phyloP scores from a whole-genome alignment of 2,113 vertebrate species.

The Sakesphorus luctuosus region DNA sequence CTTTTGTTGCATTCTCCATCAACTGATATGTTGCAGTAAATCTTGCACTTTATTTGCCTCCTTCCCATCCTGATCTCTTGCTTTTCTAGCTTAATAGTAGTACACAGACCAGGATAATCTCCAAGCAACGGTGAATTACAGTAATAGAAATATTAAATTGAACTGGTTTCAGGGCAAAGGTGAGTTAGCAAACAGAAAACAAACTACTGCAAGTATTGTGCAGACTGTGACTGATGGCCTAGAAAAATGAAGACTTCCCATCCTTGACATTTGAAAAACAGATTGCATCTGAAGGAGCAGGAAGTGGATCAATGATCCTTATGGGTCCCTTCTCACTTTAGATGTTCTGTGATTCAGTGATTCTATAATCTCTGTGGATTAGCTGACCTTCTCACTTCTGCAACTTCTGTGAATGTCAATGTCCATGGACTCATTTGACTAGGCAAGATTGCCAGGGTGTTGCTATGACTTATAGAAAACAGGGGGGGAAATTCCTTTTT shows the following conservation, averaged over 20 bases:
- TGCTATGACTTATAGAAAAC: neutral
- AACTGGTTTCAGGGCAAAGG: neutral
- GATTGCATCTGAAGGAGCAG: neutral
- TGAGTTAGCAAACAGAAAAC: slow-evolving; percentile 7
- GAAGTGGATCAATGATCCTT: neutral
- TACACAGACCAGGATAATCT: neutral
- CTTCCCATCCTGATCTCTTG: neutral
- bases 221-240: neutral
- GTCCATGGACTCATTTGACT: neutral
- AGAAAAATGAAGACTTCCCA: neutral
- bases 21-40: neutral
- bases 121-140: neutral
- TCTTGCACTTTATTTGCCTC: neutral
- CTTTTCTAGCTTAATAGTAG: neutral
- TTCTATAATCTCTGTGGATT: neutral
- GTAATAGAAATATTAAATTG: neutral
- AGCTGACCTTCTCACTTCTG: neutral
- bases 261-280: neutral
- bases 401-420: neutral
- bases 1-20: neutral
- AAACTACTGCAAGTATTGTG: neutral
- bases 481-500: neutral
- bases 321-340: neutral
- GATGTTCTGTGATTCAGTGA: neutral
- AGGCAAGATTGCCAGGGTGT: neutral